phyloP scores from a whole-genome alignment of 2,113 vertebrate species.

The Cavia porcellus region DNA sequence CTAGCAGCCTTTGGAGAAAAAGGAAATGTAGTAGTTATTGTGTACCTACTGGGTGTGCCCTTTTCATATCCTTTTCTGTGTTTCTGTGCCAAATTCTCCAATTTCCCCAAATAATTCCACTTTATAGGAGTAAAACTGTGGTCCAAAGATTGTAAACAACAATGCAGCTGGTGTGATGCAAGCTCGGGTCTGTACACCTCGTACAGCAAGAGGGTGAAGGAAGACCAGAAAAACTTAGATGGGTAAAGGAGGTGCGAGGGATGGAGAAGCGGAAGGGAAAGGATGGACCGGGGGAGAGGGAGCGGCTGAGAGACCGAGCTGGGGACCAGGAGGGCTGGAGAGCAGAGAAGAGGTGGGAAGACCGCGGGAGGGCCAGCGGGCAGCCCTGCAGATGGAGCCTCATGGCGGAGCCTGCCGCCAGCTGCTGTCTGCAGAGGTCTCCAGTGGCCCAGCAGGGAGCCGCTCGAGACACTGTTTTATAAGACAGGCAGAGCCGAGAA shows the following conservation, averaged over 20 bases:
- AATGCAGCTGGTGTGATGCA: neutral
- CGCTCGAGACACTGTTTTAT: neutral
- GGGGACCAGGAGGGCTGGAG: neutral
- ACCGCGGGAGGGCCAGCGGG: no score
- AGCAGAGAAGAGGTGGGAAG: neutral
- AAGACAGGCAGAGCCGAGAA: neutral
- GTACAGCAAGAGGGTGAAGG: neutral
- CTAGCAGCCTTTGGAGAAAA: neutral
- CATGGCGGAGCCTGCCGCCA: neutral
- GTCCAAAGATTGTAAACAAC: neutral
- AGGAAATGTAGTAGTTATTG: neutral
- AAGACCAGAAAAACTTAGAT: neutral
- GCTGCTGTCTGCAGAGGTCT: neutral
- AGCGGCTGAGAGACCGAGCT: neutral
- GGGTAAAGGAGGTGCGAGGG: neutral
- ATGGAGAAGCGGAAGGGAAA: neutral
- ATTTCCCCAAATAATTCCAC: neutral
- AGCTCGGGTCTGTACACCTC: neutral
- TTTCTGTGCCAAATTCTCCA: neutral
- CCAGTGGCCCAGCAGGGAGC: fast-evolving
- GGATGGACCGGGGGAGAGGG: neutral
- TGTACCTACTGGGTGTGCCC: neutral
- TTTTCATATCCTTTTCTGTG: neutral
- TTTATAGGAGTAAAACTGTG: neutral
- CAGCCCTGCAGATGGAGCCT: neutral